Conservation (phyloP, 1,140 invertebrate species). For the Cydia strobilella region DNA sequence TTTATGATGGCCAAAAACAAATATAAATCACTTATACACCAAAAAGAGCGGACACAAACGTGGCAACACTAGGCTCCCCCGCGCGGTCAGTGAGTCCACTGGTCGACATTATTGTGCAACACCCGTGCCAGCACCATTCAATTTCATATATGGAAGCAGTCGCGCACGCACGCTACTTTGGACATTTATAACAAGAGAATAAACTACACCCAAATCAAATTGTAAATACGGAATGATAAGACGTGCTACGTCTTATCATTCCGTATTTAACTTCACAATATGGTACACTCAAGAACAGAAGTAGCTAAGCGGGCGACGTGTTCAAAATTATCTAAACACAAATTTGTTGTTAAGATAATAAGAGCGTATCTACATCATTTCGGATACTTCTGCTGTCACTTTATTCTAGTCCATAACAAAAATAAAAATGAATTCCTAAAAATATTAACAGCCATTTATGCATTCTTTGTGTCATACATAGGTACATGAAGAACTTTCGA, state of each 20-base stretch:
- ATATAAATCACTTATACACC: constrained; percentile 42
- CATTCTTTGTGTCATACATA: no score
- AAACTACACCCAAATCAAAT: constrained; percentile 55
- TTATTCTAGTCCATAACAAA: no score
- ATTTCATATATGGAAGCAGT: constrained; percentile 74
- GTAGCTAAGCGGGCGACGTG: not conserved
- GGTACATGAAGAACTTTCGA: no score
- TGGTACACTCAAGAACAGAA: not conserved
- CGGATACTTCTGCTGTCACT: no score
- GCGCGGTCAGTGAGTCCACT: constrained; percentile 54
- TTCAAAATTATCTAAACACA: no score
- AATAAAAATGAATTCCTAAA: no score
- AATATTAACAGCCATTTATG: no score
- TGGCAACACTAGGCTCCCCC: constrained; percentile 22
- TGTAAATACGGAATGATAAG: constrained; percentile 42
- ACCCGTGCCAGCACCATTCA: constrained; percentile 71
- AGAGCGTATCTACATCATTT: no score
- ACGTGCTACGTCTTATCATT: no score
- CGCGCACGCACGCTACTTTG: constrained; percentile 66
- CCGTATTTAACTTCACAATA: constrained; percentile 30
- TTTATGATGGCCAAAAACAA: constrained; percentile 27
- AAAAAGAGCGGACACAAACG: constrained; percentile 13
- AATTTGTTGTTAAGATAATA: no score
- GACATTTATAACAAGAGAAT: constrained; percentile 55
- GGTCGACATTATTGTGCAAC: constrained; percentile 70